Evolutionary conservation across 2,888 invertebrate species (phyloP), one percentile per base, ranked within the genome.

Genomic region (Teleogryllus oceanicus): DNA sequence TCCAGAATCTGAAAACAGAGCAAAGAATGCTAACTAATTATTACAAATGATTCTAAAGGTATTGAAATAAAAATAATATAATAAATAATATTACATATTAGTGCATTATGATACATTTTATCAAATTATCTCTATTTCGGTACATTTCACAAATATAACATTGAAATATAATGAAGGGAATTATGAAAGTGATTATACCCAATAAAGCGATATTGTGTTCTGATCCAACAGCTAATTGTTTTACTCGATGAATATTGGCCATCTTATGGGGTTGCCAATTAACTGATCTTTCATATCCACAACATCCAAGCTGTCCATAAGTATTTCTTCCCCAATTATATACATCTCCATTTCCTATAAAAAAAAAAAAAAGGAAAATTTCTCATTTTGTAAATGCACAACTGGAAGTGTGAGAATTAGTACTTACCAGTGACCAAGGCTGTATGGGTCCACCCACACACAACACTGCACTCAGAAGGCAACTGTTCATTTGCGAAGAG

Each of bases 321-420:
- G 90, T 91, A 85, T 95, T 95, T 84, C 95, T 89, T 4, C 96
- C 96, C 94, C 94, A 96, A 18, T 91, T 89, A 49, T 91, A 88
- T n/a, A 95, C 86, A 81, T 89, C 88, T 18, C 92, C 92, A 85
- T 89, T 88, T 82, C 90, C 90, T 87, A 92, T 76, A 83, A 83
- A 78, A 74, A 78, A 74, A 18, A 50, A 77, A 78, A 16, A 78
- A 76, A 62, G 4, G 10, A 76, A 51, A 62, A 95, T 86, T 81
- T 89, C 88, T 18, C 92, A 92, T 85, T 89, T 88, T 82, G 90
- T 90, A 87, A 92, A 76, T 83, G 83, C 82, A 90, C 90, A 87
- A 92, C 76, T 83, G 83, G 78, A 75, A 76, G 51, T 75, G 75
- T 11, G 74, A 18, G 24, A 79, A 78, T 13, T 75, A 76, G n/a